A percentile compares a stretch with the other conserved stretches of the same genome.
Conservation (phyloP, 2,113 vertebrate species). For the Callorhinus ursinus region DNA sequence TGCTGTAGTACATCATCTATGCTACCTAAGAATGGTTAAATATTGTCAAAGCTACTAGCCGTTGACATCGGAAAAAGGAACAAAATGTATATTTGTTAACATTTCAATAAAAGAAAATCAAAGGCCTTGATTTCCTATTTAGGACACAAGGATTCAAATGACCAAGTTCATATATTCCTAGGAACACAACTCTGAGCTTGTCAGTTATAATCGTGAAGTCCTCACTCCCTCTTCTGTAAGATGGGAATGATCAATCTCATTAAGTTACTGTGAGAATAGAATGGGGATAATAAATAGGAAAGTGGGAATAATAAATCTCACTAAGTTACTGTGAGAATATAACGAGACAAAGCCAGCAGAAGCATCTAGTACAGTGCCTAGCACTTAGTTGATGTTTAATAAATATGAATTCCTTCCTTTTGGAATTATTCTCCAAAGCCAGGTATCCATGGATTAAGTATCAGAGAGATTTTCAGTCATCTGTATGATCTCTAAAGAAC, state of each 20-base stretch:
- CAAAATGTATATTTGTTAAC: not conserved
- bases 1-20: fast-evolving
- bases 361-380: not conserved
- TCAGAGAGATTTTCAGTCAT: not conserved
- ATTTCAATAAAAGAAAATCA: not conserved
- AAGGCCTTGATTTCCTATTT: not conserved
- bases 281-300: not conserved
- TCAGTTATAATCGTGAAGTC: not conserved
- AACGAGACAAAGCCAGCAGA: not conserved
- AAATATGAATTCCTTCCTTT: not conserved
- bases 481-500: not conserved
- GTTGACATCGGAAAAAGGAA: not conserved
- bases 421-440: slow-evolving; percentile 12
- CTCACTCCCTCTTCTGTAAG: slow-evolving; percentile 10
- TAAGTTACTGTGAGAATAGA: not conserved
- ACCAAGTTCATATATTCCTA: not conserved
- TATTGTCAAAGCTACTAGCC: not conserved
- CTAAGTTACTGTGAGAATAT: not conserved
- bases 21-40: not conserved
- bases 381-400: not conserved
- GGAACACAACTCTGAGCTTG: not conserved
- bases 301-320: not conserved
- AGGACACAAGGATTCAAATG: not conserved
- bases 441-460: not conserved
- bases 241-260: not conserved